Conservation (phyloP, 2,113 vertebrate genomes). For the Heliornis fulica region DNA sequence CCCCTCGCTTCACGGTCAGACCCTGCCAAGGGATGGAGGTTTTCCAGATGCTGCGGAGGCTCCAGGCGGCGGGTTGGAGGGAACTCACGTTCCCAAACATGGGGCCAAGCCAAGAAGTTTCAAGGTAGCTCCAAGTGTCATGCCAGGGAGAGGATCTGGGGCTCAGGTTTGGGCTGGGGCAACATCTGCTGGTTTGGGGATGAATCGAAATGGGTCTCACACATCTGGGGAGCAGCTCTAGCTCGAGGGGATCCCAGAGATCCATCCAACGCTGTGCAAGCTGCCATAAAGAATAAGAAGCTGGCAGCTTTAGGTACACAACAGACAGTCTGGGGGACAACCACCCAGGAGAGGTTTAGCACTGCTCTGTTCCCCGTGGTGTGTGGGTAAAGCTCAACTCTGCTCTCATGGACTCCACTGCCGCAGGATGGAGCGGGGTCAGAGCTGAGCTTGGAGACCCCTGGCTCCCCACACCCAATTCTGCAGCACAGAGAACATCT, state of each 20-base stretch:
- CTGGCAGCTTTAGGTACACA: neutral
- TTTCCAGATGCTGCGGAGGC: constrained; percentile 13
- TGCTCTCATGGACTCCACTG: neutral
- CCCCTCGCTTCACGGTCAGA: neutral
- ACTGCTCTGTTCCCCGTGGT: neutral
- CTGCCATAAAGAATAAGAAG: neutral
- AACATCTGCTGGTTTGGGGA: neutral
- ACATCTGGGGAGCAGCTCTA: neutral
- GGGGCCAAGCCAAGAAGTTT: neutral
- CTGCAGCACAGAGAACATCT: neutral
- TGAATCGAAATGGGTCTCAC: rapidly evolving
- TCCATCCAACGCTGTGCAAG: rapidly evolving
- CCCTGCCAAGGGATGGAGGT: neutral
- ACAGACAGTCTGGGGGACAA: neutral
- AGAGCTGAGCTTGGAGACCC: neutral
- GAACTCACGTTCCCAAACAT: rapidly evolving
- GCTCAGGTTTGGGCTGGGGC: neutral
- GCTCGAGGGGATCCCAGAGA: neutral
- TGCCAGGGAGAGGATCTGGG: neutral
- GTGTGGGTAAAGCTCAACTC: neutral
- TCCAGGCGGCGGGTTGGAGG: neutral
- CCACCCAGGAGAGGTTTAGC: neutral
- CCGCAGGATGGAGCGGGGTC: neutral
- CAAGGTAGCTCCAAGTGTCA: neutral
- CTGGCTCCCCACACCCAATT: neutral